Percentiles rank a stretch among this genome's conserved stretches.
These are phyloP conservation scores for Guaruba guarouba DNA, from an alignment of 2,113 vertebrate genomes.

Conservation along the genomic window DNA sequence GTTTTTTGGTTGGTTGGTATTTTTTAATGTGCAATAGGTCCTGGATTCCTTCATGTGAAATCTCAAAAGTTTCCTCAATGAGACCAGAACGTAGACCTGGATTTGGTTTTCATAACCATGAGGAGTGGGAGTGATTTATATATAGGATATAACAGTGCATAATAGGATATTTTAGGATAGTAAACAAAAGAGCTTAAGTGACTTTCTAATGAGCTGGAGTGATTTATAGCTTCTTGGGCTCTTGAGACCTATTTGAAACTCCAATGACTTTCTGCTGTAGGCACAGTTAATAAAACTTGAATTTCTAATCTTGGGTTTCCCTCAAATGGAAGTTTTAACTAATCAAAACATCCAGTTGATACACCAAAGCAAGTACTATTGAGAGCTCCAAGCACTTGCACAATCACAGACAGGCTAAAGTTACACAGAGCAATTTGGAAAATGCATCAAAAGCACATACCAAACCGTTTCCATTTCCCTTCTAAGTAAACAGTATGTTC, in stretches of 20 bases:
- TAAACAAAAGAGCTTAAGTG: slow-evolving; percentile 31
- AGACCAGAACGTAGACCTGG: background rate
- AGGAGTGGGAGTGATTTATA: background rate
- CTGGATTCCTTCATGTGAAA: background rate
- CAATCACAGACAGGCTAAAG: background rate
- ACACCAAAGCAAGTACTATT: background rate
- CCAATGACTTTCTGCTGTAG: background rate
- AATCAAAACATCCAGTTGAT: slow-evolving; percentile 23
- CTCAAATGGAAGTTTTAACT: slow-evolving; percentile 13
- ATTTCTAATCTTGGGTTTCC: slow-evolving; percentile 31
- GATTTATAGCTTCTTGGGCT: slow-evolving; percentile 24
- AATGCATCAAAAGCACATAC: background rate
- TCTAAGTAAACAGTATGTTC: background rate
- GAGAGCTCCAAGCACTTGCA: background rate
- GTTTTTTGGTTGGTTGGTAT: background rate
- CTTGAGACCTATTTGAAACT: slow-evolving; percentile 24
- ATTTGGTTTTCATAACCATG: background rate
- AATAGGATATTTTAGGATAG: slow-evolving; percentile 1
- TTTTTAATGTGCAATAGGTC: background rate
- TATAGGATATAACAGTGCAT: background rate
- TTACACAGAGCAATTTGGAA: background rate
- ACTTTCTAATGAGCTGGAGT: slow-evolving; percentile 27
- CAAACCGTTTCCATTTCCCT: background rate
- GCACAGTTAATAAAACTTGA: slow-evolving; percentile 51
- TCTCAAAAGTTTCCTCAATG: background rate